Evolutionary conservation across 2,113 vertebrate genomes (phyloP), one percentile per base, ranked within the genome.

Genomic region (Xiphias gladius): DNA sequence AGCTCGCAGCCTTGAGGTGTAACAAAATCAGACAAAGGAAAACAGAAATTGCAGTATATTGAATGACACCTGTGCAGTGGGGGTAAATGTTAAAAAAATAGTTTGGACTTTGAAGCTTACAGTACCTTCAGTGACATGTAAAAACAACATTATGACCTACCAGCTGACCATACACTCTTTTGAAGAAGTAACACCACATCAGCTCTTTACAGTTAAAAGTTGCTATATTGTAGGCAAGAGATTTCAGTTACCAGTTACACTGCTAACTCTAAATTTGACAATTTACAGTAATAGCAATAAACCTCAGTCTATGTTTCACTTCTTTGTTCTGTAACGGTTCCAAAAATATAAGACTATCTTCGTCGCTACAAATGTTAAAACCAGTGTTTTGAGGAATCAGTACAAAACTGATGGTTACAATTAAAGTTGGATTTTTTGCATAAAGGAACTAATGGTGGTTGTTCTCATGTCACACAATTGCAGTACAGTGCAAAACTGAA

Each of bases 191-290:
- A 73, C 37, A 72, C 17, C 37, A 72, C 17, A 5, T 68, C 28
- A n/a, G 32, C 24, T 74, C 54, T 80, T 37, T 48, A 72, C 41
- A 71, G 62, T 55, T 55, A 55, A 55, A 55, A 55, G 48, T 70
- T 37, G 35, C 37, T 46, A 11, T 35, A 9, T 24, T 57, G 16
- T 14, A 39, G 22, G 22, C 22, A 54, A 66, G 67, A 46, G 20
- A 37, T 54, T 22, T 46, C 14, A 39, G 2, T 30, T 24, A 58
- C 20, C 37, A 17, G 1, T 37, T 64, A 64, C 22, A 43, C 6
- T 26, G 32, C 57, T 12, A 48, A 73, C 28, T 79, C 0, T 48
- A 28, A 54, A 69, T 69, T 26, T 57, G n/a, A 20, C 43, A 0
- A 24, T 37, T 58, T 17, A 65, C 13, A 54, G 19, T 35, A n/a